Evolutionary conservation across 2,797 vertebrate species (phyloP).

Genomic region (Nothura maculosa): DNA sequence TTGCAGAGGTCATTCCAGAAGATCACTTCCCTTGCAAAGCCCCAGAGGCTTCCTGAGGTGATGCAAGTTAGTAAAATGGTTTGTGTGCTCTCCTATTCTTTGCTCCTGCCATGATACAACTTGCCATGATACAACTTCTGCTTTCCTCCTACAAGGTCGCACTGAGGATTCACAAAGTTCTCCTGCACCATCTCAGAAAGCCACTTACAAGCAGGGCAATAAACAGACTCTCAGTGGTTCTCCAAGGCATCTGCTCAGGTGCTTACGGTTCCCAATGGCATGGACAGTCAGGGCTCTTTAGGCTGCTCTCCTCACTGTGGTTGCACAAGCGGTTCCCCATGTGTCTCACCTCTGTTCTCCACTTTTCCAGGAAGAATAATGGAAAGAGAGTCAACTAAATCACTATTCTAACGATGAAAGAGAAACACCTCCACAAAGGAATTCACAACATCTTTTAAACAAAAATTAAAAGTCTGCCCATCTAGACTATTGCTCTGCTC

Average conservation of each 20-base stretch:
- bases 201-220: neutral
- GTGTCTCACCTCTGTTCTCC: accelerated
- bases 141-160: neutral
- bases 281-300: neutral
- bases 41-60: neutral
- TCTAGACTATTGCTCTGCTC: neutral
- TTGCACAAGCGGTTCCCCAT: accelerated
- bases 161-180: neutral
- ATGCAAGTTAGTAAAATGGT: neutral
- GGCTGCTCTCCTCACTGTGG: neutral
- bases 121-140: accelerated
- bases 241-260: neutral
- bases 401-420: neutral
- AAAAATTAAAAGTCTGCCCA: neutral
- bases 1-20: neutral
- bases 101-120: accelerated
- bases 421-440: neutral
- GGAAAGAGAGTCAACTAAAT: neutral
- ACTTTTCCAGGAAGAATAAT: neutral
- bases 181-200: neutral
- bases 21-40: neutral
- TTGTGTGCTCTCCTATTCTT: neutral
- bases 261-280: neutral
- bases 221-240: neutral
- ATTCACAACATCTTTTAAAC: neutral